phyloP scores from a whole-genome alignment of 2,797 vertebrate genomes.

The Myripristis jacobus region DNA sequence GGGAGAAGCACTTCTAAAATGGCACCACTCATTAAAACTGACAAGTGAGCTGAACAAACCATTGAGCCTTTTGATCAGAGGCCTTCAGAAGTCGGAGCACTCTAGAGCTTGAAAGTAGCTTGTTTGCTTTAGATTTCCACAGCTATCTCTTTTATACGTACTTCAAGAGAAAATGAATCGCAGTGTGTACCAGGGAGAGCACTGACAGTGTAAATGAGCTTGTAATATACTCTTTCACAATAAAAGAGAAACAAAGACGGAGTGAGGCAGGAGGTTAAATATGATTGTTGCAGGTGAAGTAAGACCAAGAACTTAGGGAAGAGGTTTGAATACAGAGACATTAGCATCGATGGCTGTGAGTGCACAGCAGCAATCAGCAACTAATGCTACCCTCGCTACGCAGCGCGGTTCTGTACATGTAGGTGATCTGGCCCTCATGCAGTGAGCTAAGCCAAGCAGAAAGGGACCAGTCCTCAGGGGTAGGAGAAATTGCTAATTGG shows the following conservation, averaged over 20 bases:
- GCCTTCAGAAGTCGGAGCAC: conserved; percentile 66
- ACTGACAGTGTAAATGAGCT: conserved; percentile 59
- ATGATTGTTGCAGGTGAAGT: conserved; percentile 11
- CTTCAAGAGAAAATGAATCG: conserved; percentile 63
- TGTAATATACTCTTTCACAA: conserved; percentile 38
- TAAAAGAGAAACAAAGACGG: conserved; percentile 48
- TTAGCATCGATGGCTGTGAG: conserved; percentile 9
- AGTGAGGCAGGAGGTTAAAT: conserved; percentile 49
- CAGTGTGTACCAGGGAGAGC: conserved; percentile 25
- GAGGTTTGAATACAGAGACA: not conserved
- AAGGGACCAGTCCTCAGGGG: conserved; percentile 70
- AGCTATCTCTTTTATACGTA: conserved; percentile 61
- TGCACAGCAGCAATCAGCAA: conserved; percentile 7
- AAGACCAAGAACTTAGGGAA: not conserved
- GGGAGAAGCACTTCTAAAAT: conserved; percentile 45
- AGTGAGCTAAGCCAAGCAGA: conserved; percentile 68
- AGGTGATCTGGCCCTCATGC: conserved; percentile 70
- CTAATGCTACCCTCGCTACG: conserved; percentile 25
- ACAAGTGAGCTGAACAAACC: conserved; percentile 60
- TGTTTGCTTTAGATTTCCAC: conserved; percentile 67
- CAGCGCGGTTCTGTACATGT: conserved; percentile 41
- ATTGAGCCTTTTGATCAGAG: conserved; percentile 68
- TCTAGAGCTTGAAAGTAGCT: conserved; percentile 66
- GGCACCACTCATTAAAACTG: conserved; percentile 55
- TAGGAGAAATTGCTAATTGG: conserved; percentile 76